Percentiles rank a stretch among this genome's conserved stretches.
These are phyloP conservation scores for Halotydeus destructor DNA, from an alignment of 1,140 invertebrate species.

Conservation along the genomic window DNA sequence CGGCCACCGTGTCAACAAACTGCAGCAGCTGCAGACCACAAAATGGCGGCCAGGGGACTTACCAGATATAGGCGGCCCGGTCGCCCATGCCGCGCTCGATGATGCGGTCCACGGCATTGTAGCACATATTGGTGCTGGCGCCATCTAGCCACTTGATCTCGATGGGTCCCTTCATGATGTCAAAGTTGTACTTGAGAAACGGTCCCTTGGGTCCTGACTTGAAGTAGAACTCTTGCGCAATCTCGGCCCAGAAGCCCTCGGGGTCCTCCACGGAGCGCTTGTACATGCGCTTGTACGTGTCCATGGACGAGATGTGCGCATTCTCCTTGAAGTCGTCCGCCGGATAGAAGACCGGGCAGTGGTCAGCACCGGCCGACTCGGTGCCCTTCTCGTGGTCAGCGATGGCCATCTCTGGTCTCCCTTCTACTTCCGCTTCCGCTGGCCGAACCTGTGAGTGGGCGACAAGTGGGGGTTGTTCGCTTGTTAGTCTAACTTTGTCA, in stretches of 20 bases:
- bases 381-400: conserved; percentile 2
- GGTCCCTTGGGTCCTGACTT: conserved; percentile 43
- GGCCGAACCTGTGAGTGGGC: too few relatives aligned
- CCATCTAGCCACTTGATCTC: conserved; percentile 84
- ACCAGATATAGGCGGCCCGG: conserved; percentile 86
- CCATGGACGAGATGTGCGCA: conserved; percentile 45
- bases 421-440: too few relatives aligned
- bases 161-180: conserved; percentile 64
- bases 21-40: too few relatives aligned
- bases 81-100: conserved; percentile 62
- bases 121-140: conserved; percentile 80
- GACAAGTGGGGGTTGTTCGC: too few relatives aligned
- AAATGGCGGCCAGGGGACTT: too few relatives aligned
- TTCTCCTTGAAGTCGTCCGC: conserved; percentile 13
- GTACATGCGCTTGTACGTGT: conserved; percentile 62
- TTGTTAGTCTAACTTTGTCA: too few relatives aligned
- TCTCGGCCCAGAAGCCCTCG: conserved; percentile 65
- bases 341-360: conserved; percentile 6
- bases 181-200: conserved; percentile 79
- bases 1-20: background rate
- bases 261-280: conserved; percentile 64
- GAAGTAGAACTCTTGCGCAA: conserved; percentile 76
- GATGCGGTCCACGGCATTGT: conserved; percentile 79
- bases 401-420: too few relatives aligned
- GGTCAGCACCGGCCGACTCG: too few relatives aligned